Evolutionary conservation across 2,888 invertebrate genomes (phyloP).

Genomic region (Leucophora obtusa): DNA sequence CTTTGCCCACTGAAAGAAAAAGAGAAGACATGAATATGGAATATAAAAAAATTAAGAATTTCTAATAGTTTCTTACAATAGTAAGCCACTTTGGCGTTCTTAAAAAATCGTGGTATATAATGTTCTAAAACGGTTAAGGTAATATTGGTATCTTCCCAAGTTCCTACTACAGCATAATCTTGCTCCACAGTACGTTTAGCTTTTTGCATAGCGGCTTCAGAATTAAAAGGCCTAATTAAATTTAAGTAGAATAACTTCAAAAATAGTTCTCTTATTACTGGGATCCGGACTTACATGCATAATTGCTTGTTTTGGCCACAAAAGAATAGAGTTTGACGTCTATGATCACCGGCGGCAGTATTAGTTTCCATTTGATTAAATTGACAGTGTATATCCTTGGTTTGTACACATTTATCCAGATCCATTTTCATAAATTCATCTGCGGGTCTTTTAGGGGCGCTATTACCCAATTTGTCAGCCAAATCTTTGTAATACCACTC

Average conservation of each 20-base stretch:
- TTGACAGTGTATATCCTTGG: slow-evolving; percentile 88
- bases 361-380: slow-evolving; percentile 88
- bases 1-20: slow-evolving; percentile 71
- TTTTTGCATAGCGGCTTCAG: slow-evolving; percentile 87
- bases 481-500: slow-evolving; percentile 90
- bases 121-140: slow-evolving; percentile 90
- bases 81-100: slow-evolving; percentile 86
- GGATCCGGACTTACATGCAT: slow-evolving; percentile 84
- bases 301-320: slow-evolving; percentile 89
- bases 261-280: background rate
- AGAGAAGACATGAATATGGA: background rate
- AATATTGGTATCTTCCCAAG: slow-evolving; percentile 91
- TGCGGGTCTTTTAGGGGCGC: slow-evolving; percentile 69
- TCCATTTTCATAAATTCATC: slow-evolving; percentile 89
- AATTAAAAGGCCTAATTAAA: slow-evolving; percentile 87
- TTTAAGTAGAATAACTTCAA: background rate
- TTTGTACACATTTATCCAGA: slow-evolving; percentile 90
- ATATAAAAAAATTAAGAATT: background rate
- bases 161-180: slow-evolving; percentile 93
- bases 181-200: slow-evolving; percentile 91
- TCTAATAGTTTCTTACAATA: slow-evolving; percentile 83
- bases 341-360: slow-evolving; percentile 90
- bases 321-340: slow-evolving; percentile 91
- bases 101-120: slow-evolving; percentile 90
- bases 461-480: slow-evolving; percentile 82